Conservation (phyloP, 2,888 invertebrate genomes). For the Latheticus oryzae region DNA sequence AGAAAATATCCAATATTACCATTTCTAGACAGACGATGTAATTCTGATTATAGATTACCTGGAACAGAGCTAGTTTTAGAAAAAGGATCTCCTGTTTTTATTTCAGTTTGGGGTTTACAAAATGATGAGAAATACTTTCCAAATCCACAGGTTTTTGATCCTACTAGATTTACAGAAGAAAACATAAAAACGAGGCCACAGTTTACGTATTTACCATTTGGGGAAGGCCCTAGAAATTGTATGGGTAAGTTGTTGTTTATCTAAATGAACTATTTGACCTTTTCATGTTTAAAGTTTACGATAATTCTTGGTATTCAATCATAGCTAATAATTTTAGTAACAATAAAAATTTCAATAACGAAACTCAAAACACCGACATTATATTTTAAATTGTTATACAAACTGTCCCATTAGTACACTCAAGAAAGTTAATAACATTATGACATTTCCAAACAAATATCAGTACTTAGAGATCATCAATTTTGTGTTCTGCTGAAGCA, state of each 20-base stretch:
- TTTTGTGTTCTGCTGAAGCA: no score
- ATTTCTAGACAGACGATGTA: conserved; percentile 55
- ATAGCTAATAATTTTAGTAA: no score
- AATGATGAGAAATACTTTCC: conserved; percentile 61
- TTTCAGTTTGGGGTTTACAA: conserved; percentile 60
- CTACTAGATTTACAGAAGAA: conserved; percentile 62
- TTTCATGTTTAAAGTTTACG: no score
- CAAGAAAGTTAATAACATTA: no score
- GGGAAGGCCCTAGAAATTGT: conserved; percentile 61
- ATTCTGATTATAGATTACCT: conserved; percentile 58
- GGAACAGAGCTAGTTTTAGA: conserved; percentile 61
- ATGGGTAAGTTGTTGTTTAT: conserved; percentile 60
- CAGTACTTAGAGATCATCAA: no score
- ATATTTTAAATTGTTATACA: no score
- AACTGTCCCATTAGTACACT: no score
- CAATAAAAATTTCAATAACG: no score
- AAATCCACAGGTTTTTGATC: conserved; percentile 43
- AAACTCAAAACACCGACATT: no score
- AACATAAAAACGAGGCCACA: conserved; percentile 47
- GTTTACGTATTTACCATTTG: conserved; percentile 57
- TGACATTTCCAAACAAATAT: no score
- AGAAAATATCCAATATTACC: conserved; percentile 63
- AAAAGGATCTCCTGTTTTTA: conserved; percentile 61
- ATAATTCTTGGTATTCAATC: no score
- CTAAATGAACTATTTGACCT: no score